Conservation (phyloP, 1,140 invertebrate genomes). For the Procambarus virginalis region DNA sequence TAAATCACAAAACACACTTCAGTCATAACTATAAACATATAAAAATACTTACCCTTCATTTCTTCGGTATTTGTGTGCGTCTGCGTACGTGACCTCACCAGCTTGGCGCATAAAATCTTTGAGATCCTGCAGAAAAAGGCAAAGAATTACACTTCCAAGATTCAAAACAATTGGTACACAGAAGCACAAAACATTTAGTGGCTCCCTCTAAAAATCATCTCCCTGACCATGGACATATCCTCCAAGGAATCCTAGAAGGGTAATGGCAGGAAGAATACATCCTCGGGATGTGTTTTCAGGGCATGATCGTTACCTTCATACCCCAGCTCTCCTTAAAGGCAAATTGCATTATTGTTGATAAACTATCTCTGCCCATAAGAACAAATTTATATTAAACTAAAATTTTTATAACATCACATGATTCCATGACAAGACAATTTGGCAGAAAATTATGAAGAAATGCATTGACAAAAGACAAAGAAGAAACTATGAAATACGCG, state of each 20-base stretch:
- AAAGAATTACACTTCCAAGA: constrained; percentile 8
- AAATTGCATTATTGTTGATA: neutral
- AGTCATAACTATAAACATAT: neutral
- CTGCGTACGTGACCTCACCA: constrained; percentile 98
- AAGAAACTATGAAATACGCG: constrained; percentile 33
- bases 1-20: neutral
- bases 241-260: constrained; percentile 31
- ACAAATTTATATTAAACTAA: constrained; percentile 2
- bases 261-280: constrained; percentile 7
- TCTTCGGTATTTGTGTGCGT: constrained; percentile 96
- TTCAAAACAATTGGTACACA: neutral
- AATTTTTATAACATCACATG: neutral
- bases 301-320: constrained; percentile 11
- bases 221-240: constrained; percentile 16
- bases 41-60: constrained; percentile 92
- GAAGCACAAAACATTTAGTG: neutral
- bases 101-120: constrained; percentile 99
- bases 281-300: neutral
- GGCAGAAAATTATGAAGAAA: constrained; percentile 15
- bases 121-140: constrained; percentile 83
- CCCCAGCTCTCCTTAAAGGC: constrained; percentile 10
- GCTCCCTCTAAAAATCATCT: neutral
- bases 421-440: constrained; percentile 19
- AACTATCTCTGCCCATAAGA: constrained; percentile 29
- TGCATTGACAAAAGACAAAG: constrained; percentile 29